These are phyloP conservation scores for Macrosteles quadrilineatus DNA, from an alignment of 1,140 invertebrate species.

Conservation along the genomic window DNA sequence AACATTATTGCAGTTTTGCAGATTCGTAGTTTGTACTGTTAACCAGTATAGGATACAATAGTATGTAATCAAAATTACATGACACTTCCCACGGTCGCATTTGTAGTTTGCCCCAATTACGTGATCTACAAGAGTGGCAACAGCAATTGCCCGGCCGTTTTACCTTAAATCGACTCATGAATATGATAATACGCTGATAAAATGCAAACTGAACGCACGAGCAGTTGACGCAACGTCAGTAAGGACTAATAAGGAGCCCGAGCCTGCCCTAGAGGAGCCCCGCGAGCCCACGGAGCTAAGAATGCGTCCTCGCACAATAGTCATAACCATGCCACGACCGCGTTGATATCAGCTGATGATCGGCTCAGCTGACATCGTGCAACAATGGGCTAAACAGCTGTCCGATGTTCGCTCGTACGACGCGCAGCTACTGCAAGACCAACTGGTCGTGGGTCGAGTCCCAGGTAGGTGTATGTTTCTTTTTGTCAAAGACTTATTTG, in stretches of 20 bases:
- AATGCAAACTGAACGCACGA: neutral
- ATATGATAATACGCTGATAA: neutral
- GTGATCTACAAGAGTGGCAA: no score
- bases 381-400: conserved; percentile 1
- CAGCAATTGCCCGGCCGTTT: no score
- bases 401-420: neutral
- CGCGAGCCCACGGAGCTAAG: neutral
- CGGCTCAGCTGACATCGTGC: neutral
- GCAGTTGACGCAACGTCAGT: neutral
- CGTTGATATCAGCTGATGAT: no score
- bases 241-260: no score
- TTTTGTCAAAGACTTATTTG: conserved; percentile 1
- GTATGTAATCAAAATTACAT: no score
- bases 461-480: conserved; percentile 46
- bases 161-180: no score
- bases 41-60: no score
- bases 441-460: conserved; percentile 44
- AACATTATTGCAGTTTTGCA: no score
- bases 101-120: no score
- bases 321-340: no score
- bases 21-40: no score
- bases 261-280: neutral
- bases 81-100: no score
- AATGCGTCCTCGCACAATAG: neutral
- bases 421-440: conserved; percentile 32